These are phyloP conservation scores for Sebastes nivosus DNA, from an alignment of 2,797 vertebrate genomes.

Conservation along the genomic window DNA sequence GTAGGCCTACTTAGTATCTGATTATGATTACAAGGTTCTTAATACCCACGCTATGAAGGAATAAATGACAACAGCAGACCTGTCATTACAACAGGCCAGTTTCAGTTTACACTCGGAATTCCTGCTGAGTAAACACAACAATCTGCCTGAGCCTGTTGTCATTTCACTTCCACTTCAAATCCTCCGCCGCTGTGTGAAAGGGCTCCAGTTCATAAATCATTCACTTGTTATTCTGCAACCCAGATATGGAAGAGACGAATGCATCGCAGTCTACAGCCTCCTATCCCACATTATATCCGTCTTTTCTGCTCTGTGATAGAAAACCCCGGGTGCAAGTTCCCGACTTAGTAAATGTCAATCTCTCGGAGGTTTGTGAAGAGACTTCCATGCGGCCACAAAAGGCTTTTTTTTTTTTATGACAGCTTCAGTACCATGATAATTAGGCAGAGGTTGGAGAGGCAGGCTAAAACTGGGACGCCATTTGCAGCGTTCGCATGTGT, in stretches of 20 bases:
- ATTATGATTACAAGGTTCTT: constrained; percentile 32
- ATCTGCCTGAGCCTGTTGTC: constrained; percentile 57
- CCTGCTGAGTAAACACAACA: constrained; percentile 64
- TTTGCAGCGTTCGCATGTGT: constrained; percentile 36
- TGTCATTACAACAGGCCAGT: constrained; percentile 17
- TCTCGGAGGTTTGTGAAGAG: constrained; percentile 44
- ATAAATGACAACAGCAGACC: constrained; percentile 10
- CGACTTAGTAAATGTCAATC: constrained; percentile 54
- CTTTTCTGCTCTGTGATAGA: constrained; percentile 42
- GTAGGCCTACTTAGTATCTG: not conserved
- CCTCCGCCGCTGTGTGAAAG: constrained; percentile 44
- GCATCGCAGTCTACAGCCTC: constrained; percentile 21
- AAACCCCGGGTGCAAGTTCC: constrained; percentile 38
- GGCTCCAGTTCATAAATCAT: constrained; percentile 71
- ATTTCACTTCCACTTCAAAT: constrained; percentile 62
- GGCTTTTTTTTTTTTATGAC: constrained; percentile 57
- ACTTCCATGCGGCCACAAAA: constrained; percentile 31
- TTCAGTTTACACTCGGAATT: constrained; percentile 41
- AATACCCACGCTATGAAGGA: constrained; percentile 23
- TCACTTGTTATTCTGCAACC: constrained; percentile 71
- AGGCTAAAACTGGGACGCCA: constrained; percentile 44
- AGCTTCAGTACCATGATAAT: constrained; percentile 60
- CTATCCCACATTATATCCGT: constrained; percentile 24
- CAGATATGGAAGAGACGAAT: constrained; percentile 54
- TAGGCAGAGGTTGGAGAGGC: constrained; percentile 46